Percentiles rank a stretch among this genome's conserved stretches.
These are phyloP conservation scores for Machaerirhynchus nigripectus DNA, from an alignment of 2,113 vertebrate genomes.

Conservation along the genomic window DNA sequence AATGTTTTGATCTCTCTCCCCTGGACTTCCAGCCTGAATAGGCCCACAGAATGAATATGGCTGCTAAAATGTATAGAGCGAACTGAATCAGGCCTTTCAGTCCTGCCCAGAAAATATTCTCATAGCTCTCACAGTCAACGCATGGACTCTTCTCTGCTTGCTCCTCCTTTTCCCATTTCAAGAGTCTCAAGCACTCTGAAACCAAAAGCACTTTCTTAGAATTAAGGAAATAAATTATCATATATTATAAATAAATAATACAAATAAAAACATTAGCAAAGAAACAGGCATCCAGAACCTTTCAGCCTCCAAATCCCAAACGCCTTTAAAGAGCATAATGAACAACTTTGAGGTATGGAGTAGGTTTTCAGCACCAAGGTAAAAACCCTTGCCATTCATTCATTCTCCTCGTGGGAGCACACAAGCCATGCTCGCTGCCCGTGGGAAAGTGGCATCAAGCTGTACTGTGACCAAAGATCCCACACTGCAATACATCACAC, in stretches of 20 bases:
- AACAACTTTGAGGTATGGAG: background rate
- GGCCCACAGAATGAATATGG: background rate
- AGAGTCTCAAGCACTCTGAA: background rate
- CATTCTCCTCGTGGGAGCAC: background rate
- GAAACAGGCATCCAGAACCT: background rate
- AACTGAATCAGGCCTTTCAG: background rate
- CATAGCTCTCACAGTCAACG: background rate
- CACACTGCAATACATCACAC: background rate
- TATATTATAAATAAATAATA: background rate
- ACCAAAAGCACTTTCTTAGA: background rate
- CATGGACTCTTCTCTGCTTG: background rate
- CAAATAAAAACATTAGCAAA: background rate
- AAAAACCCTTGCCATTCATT: background rate
- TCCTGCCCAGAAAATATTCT: background rate
- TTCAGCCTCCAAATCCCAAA: background rate
- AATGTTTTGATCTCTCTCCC: background rate
- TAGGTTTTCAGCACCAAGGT: background rate
- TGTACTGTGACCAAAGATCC: background rate
- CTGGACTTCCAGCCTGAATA: background rate
- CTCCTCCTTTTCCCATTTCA: background rate
- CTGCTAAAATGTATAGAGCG: background rate
- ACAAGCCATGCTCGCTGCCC: background rate
- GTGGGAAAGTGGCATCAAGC: background rate
- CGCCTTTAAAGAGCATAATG: background rate
- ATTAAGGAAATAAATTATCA: background rate